A percentile compares a stretch with the other conserved stretches of the same genome.
Conservation (phyloP, 2,797 vertebrate species). For the Periparus ater region DNA sequence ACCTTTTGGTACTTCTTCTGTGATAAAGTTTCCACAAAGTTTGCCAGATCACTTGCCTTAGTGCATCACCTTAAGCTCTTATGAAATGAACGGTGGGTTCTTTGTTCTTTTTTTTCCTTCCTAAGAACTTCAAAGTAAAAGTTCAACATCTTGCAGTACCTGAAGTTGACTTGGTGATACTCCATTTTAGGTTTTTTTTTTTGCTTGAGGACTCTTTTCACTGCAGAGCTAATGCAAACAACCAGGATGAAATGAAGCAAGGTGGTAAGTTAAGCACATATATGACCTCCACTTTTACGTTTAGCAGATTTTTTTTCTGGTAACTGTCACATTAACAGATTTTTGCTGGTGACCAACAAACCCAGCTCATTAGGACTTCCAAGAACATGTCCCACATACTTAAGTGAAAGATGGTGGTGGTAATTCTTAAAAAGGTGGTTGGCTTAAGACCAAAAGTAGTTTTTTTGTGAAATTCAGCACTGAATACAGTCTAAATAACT, state of each 20-base stretch:
- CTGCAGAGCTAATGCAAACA: not conserved
- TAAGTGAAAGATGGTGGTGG: not conserved
- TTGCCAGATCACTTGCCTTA: slow-evolving; percentile 58
- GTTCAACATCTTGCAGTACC: not conserved
- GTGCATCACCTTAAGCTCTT: not conserved
- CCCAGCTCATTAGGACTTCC: not conserved
- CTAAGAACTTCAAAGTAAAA: not conserved
- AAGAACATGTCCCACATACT: not conserved
- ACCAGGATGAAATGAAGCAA: not conserved
- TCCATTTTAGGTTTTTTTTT: not conserved
- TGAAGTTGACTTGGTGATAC: not conserved
- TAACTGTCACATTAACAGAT: not conserved
- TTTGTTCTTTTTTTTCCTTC: not conserved
- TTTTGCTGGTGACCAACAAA: not conserved
- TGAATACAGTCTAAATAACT: not conserved
- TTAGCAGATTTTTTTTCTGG: not conserved
- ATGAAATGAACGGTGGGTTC: not conserved
- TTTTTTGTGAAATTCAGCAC: not conserved
- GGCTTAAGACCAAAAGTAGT: not conserved
- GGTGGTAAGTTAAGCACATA: not conserved
- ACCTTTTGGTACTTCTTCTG: slow-evolving; percentile 51
- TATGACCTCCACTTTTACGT: not conserved
- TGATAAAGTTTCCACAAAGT: slow-evolving; percentile 71
- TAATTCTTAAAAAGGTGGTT: not conserved
- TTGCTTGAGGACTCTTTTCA: not conserved